phyloP scores from a whole-genome alignment of 2,797 vertebrate genomes.

The Chaunax sp. region DNA sequence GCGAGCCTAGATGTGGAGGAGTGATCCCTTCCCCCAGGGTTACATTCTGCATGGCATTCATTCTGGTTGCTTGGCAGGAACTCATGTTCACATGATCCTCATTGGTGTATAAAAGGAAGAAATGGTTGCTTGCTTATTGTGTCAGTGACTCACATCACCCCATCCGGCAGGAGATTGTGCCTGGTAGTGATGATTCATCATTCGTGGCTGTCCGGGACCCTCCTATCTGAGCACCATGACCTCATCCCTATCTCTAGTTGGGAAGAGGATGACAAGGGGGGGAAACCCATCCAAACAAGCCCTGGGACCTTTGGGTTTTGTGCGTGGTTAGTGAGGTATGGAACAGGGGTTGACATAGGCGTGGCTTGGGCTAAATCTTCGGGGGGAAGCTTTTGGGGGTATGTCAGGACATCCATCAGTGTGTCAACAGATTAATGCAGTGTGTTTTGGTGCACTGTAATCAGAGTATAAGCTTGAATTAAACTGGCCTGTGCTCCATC shows the following conservation, averaged over 20 bases:
- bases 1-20: constrained; percentile 57
- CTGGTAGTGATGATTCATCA: constrained; percentile 74
- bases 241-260: constrained; percentile 78
- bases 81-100: constrained; percentile 65
- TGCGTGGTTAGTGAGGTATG: constrained; percentile 54
- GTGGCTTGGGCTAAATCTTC: constrained; percentile 41
- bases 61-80: constrained; percentile 37
- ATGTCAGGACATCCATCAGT: constrained; percentile 54
- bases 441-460: constrained; percentile 3
- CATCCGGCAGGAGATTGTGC: constrained; percentile 60
- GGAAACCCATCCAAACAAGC: constrained; percentile 54
- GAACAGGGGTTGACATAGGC: constrained; percentile 45
- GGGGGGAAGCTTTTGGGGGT: constrained; percentile 42
- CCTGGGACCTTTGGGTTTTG: constrained; percentile 41
- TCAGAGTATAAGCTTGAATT: constrained; percentile 63
- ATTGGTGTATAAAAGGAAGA: constrained; percentile 60
- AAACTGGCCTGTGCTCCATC: constrained; percentile 73
- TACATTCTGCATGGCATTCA: constrained; percentile 34
- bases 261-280: constrained; percentile 59
- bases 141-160: constrained; percentile 69
- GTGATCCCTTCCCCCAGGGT: constrained; percentile 52
- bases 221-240: constrained; percentile 74
- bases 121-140: constrained; percentile 63
- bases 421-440: constrained; percentile 55
- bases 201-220: constrained; percentile 70